A percentile compares a stretch with the other conserved stretches of the same genome.
Conservation (phyloP, 2,888 invertebrate species). For the Pachycephus smyrnensis region DNA sequence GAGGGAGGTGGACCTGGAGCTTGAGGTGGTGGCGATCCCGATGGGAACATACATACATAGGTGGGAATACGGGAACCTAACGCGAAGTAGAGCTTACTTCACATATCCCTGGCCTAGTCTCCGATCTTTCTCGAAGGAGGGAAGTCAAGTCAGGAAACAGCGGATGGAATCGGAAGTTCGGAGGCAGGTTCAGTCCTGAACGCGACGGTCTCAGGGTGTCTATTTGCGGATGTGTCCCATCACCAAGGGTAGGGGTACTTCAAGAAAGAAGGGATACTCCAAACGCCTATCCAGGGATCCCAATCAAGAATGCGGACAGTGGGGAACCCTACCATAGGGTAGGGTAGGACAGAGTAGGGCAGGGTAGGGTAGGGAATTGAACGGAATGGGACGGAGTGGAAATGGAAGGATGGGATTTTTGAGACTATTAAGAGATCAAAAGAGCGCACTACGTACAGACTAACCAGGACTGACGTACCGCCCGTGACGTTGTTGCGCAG, state of each 20-base stretch:
- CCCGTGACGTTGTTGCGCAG: neutral
- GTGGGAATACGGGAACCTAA: constrained; percentile 56
- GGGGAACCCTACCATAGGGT: constrained; percentile 1
- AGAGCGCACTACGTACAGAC: neutral
- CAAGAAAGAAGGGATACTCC: constrained; percentile 60
- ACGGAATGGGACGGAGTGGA: neutral
- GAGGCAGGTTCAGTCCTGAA: constrained; percentile 13
- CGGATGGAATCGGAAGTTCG: neutral
- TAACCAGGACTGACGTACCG: neutral
- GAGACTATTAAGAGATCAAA: neutral
- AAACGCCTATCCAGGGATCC: constrained; percentile 12
- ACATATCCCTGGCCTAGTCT: neutral
- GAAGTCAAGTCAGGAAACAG: neutral
- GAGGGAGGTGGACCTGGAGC: neutral
- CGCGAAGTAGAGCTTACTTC: constrained; percentile 32
- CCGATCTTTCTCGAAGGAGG: neutral
- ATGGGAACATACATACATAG: constrained; percentile 40
- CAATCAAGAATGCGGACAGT: constrained; percentile 2
- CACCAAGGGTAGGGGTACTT: constrained; percentile 52
- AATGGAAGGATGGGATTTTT: neutral
- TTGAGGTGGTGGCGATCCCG: neutral
- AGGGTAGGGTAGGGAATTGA: neutral
- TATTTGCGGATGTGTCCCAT: constrained; percentile 8
- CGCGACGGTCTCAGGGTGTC: neutral
- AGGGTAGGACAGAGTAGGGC: neutral